Conservation (phyloP, 2,797 vertebrate species). For the Notolepis coatsorum region DNA sequence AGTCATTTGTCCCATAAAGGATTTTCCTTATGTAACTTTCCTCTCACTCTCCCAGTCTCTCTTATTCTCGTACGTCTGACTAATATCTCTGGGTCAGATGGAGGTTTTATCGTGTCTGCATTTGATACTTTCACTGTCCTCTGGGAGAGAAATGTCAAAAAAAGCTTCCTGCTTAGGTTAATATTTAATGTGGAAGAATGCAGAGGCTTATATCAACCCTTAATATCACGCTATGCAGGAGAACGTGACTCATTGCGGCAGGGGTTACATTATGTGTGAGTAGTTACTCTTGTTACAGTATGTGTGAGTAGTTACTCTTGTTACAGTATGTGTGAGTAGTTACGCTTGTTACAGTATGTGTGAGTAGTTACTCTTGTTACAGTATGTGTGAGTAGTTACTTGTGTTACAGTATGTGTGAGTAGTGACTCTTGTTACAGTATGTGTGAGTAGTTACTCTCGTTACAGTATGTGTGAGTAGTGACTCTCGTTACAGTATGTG, state of each 20-base stretch:
- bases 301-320: conserved; percentile 56
- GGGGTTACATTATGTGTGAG: conserved; percentile 33
- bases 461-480: too few species aligned
- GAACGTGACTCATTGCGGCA: conserved; percentile 37
- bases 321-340: too few species aligned
- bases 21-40: conserved; percentile 71
- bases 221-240: conserved; percentile 50
- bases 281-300: conserved; percentile 37
- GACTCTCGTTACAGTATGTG: too few species aligned
- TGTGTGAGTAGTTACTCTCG: conserved; percentile 56
- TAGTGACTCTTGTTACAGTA: conserved; percentile 49
- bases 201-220: conserved; percentile 57
- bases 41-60: conserved; percentile 56
- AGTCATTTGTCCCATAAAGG: conserved; percentile 75
- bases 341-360: too few species aligned
- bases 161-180: conserved; percentile 64
- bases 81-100: conserved; percentile 68
- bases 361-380: conserved; percentile 55
- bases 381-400: conserved; percentile 55
- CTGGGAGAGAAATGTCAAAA: conserved; percentile 59
- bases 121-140: conserved; percentile 63
- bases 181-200: conserved; percentile 73
- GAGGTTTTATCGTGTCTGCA: conserved; percentile 58
- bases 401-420: conserved; percentile 57
- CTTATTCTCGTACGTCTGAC: conserved; percentile 68